These are phyloP conservation scores for Hemiscyllium ocellatum DNA, from an alignment of 2,113 vertebrate genomes.

Conservation along the genomic window DNA sequence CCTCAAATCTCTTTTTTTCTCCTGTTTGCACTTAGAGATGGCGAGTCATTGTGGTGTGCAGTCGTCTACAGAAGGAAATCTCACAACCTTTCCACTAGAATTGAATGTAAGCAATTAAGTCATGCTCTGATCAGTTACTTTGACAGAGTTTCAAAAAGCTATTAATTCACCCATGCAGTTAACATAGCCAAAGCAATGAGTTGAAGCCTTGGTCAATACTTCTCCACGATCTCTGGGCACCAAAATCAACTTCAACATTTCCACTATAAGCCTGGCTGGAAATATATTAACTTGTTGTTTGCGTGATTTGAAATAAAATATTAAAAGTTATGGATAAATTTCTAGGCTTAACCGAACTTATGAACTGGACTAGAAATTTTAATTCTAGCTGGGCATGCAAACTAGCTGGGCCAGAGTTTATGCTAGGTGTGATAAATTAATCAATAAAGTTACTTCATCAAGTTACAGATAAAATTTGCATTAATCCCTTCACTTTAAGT, in stretches of 20 bases:
- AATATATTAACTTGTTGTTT: background rate
- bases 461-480: background rate
- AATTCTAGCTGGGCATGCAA: background rate
- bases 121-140: background rate
- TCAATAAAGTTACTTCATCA: background rate
- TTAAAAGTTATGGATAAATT: background rate
- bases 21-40: background rate
- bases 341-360: background rate
- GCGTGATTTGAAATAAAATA: background rate
- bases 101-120: background rate
- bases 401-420: background rate
- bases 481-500: background rate
- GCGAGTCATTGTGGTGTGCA: background rate
- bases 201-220: background rate
- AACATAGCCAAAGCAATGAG: too few relatives aligned
- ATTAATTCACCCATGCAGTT: background rate
- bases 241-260: background rate
- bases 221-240: background rate
- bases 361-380: background rate
- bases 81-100: background rate
- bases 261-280: background rate
- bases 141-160: background rate
- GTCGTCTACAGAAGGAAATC: background rate
- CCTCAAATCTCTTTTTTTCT: background rate
- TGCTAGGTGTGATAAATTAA: background rate